Percentiles rank a stretch among this genome's conserved stretches.
phyloP scores from a whole-genome alignment of 2,113 vertebrate species.

The Colius striatus region DNA sequence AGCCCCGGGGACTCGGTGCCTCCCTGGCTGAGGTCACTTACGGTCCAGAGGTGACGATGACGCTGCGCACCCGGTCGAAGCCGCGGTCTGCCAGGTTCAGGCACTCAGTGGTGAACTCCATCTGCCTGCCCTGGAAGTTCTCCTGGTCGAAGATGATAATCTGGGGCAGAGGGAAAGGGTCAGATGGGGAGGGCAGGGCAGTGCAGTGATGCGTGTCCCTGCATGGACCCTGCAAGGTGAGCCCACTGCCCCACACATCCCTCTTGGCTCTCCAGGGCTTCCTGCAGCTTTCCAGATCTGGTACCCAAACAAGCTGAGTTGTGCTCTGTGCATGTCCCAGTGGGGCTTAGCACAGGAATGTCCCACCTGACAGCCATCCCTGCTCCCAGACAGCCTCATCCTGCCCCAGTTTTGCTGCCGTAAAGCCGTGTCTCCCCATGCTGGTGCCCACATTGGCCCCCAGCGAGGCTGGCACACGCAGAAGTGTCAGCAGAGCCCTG shows the following conservation, averaged over 20 bases:
- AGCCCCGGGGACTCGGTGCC: not conserved
- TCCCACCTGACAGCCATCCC: not conserved
- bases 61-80: constrained; percentile 89
- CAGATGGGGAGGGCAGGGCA: not conserved
- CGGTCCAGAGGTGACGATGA: constrained; percentile 92
- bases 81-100: constrained; percentile 88
- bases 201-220: not conserved
- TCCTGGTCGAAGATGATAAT: constrained; percentile 92
- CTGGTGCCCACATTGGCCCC: rapidly evolving
- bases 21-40: constrained; percentile 73
- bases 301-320: rapidly evolving
- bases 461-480: rapidly evolving
- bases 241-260: rapidly evolving
- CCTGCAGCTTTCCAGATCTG: not conserved
- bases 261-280: not conserved
- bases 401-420: not conserved
- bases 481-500: rapidly evolving
- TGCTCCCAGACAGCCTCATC: not conserved
- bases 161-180: constrained; percentile 65
- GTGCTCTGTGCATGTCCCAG: not conserved
- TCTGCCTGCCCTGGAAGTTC: constrained; percentile 93
- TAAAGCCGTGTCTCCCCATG: not conserved
- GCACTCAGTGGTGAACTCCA: constrained; percentile 90
- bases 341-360: not conserved
- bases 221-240: rapidly evolving